Base-by-base conservation (phyloP, 2,113 vertebrate genomes). In the Upupa epops region DNA sequence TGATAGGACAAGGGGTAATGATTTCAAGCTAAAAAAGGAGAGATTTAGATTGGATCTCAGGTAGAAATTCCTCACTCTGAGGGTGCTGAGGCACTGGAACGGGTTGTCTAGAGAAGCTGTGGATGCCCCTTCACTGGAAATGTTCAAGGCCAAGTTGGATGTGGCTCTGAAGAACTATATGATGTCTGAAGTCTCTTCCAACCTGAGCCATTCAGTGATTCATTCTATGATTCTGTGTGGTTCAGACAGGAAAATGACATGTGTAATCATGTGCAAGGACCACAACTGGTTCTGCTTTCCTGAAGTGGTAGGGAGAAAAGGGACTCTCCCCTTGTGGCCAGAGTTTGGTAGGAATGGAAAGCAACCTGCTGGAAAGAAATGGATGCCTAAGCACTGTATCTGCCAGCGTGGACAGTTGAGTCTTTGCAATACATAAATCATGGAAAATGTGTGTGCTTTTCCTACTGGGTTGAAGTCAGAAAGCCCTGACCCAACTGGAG, bases 401-500 rank as follows among this genome's bases (percentile, higher is more conserved):
- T 88, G 88, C 86, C 75, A 37, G 34, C 2, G 0, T 54, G 87
- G 81, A 49, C 32, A 19, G 61, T 54, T 6, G 5, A 76, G 52
- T 54, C 79, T 83, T 79, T 65, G 59, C 48, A 77, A 40, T 20
- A 4, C 4, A 19, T 56, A 88, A 89, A 55, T 86, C 5, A 51
- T 8, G 28, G 81, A 32, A 93, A 92, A 79, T 42, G 29, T 26
- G 58, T 89, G 75, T 93, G 73, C 55, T 94, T 86, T 83, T 77
- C 86, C 76, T 21, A 17, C 37, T 55, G 83, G 78, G 66, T 64
- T 65, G 60, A 88, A 92, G 88, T 66, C 90, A 93, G 90, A 90
- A 88, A 70, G 70, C 59, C 77, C 65, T 95, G 86, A 96, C 93
- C 80, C 73, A 90, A 63, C 92, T 90, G 77, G 55, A 94, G 63